Evolutionary conservation across 2,113 vertebrate species (phyloP).

Genomic region (Rhea pennata): DNA sequence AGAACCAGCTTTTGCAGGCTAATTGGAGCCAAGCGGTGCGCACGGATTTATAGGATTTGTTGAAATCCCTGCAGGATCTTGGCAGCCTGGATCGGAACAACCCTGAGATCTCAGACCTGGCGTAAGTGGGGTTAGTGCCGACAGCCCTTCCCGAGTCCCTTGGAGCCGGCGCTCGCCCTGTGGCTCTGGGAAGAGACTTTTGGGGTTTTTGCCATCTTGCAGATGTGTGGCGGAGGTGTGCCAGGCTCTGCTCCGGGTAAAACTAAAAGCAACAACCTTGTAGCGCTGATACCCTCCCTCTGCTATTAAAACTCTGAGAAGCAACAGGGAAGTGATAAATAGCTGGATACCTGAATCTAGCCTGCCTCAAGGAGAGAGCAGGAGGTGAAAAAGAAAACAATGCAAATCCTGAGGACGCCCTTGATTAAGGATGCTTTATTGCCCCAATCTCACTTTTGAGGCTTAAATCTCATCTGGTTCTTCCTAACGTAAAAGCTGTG

Average conservation of each 20-base stretch:
- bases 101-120: background rate
- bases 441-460: background rate
- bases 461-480: background rate
- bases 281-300: too few relatives aligned
- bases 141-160: background rate
- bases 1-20: background rate
- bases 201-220: too few relatives aligned
- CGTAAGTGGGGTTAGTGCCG: background rate
- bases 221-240: too few relatives aligned
- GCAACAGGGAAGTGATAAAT: background rate
- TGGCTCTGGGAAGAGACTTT: too few relatives aligned
- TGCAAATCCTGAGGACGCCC: accelerated
- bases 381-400: background rate
- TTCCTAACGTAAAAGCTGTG: background rate
- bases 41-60: background rate
- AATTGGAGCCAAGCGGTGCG: background rate
- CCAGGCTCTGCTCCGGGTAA: background rate
- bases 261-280: background rate
- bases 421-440: background rate
- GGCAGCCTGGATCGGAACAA: background rate
- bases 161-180: too few relatives aligned
- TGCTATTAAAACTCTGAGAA: background rate
- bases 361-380: background rate
- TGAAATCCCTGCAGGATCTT: background rate
- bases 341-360: accelerated